Base-by-base conservation (phyloP, 2,113 vertebrate genomes). In the Sinocyclocheilus grahami region DNA sequence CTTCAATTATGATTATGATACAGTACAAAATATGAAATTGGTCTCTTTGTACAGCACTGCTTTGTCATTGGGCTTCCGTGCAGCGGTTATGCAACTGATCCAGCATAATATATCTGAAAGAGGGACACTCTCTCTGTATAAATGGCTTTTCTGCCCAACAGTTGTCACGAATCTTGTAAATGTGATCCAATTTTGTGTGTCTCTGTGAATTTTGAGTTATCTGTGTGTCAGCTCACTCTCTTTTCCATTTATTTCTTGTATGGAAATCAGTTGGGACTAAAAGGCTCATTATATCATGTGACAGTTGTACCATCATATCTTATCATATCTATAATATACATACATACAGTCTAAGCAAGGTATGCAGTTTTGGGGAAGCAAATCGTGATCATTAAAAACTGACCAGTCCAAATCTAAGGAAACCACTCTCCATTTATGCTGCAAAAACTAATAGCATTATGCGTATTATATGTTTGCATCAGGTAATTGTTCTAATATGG, bases 41-140 rank as follows among this genome's bases (percentile, higher is more conserved):
- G 77, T 85, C 81, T 89, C 72, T 87, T 82, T 87, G 85, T 88
- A 72, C 81, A 84, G 86, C 78, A 86, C 86, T 87, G 89, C 89
- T 89, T 89, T 84, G 86, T 88, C 85, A 71, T 22, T 42, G 86
- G 85, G 86, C 89, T 89, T 88, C 86, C 86, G 86, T 82, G 82
- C 77, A 86, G 87, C 85, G 78, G 46, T 89, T 89, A 88, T 89
- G 89, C 89, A 88, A 89, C 55, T 71, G 85, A 89, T 86, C 53
- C 86, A 80, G 86, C 85, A 82, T 58, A 55, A 84, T 76, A 78
- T 53, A 77, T 39, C 74, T 14, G 55, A 62, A 62, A 74, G 69
- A 86, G 27, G 30, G 63, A 72, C 27, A 33, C 78, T 62, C 58
- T 46, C 42, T 80, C 78, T 80, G 30, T 80, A 42, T 80, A 80